A percentile compares a stretch with the other conserved stretches of the same genome.
Conservation (phyloP, 2,797 vertebrate species). For the Sebastes minor region DNA sequence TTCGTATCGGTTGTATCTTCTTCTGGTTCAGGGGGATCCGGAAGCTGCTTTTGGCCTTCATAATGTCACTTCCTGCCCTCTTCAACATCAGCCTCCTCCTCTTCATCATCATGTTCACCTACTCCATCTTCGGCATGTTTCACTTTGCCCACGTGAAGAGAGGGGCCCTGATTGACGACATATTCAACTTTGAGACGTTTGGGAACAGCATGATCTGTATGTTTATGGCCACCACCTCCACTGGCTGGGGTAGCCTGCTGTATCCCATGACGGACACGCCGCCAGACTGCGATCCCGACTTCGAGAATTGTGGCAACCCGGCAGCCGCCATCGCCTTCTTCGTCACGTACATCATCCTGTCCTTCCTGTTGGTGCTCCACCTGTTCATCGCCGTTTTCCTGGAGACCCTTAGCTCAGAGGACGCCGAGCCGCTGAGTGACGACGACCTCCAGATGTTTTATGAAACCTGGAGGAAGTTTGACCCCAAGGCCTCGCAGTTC, state of each 20-base stretch:
- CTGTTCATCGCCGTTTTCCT: conserved; percentile 93
- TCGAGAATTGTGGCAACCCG: conserved; percentile 87
- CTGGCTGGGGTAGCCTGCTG: conserved; percentile 87
- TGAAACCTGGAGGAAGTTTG: conserved; percentile 93
- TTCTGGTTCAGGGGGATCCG: conserved; percentile 85
- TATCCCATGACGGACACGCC: conserved; percentile 81
- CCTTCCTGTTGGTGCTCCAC: conserved; percentile 89
- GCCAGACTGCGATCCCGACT: conserved; percentile 85
- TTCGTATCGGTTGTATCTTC: conserved; percentile 85
- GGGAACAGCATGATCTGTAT: conserved; percentile 91
- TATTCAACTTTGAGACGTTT: conserved; percentile 94
- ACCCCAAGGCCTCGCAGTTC: conserved; percentile 87
- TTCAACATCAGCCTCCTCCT: conserved; percentile 92
- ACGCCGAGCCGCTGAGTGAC: conserved; percentile 84
- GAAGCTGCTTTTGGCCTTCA: conserved; percentile 87
- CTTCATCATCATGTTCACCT: conserved; percentile 91
- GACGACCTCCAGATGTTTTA: conserved; percentile 93
- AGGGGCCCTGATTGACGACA: conserved; percentile 82
- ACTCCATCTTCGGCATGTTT: conserved; percentile 92
- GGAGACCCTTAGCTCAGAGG: conserved; percentile 90
- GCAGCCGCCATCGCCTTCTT: conserved; percentile 87
- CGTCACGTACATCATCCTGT: conserved; percentile 88
- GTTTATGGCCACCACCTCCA: conserved; percentile 85
- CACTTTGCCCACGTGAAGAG: conserved; percentile 89
- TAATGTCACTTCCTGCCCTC: conserved; percentile 94